A percentile compares a stretch with the other conserved stretches of the same genome.
Evolutionary conservation across 2,797 vertebrate genomes (phyloP).

Genomic region (Sciaenops ocellatus): DNA sequence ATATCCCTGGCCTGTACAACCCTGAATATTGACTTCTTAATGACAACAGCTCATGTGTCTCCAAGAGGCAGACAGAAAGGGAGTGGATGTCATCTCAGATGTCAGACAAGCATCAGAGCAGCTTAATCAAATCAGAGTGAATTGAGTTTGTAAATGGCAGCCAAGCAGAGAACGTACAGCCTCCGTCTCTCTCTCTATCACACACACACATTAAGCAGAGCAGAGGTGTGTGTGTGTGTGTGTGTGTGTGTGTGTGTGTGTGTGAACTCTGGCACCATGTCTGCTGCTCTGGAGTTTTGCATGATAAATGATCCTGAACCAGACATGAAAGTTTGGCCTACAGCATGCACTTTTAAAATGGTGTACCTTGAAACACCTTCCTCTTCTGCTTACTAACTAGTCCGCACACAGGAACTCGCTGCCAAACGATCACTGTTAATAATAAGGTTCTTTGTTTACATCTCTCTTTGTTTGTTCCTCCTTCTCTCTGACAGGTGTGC

Average conservation of each 20-base stretch:
- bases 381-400: background rate
- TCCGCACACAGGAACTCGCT: background rate
- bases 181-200: background rate
- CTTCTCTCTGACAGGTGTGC: slow-evolving; percentile 88
- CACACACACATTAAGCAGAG: slow-evolving; percentile 13
- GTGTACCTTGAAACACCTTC: slow-evolving; percentile 7
- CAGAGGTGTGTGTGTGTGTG: slow-evolving; percentile 31
- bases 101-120: slow-evolving; percentile 70
- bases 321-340: slow-evolving; percentile 39
- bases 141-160: slow-evolving; percentile 79
- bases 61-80: slow-evolving; percentile 39
- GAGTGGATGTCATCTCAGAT: slow-evolving; percentile 62
- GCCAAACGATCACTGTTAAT: background rate
- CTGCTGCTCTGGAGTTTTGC: slow-evolving; percentile 31
- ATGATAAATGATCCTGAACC: slow-evolving; percentile 47
- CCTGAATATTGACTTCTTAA: slow-evolving; percentile 48
- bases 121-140: slow-evolving; percentile 76
- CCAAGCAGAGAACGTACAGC: slow-evolving; percentile 48
- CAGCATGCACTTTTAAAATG: slow-evolving; percentile 24
- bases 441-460: slow-evolving; percentile 4
- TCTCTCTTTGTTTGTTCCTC: slow-evolving; percentile 28
- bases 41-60: slow-evolving; percentile 60
- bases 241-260: no score
- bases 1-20: slow-evolving; percentile 15
- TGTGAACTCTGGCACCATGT: slow-evolving; percentile 17